A percentile compares a stretch with the other conserved stretches of the same genome.
Conservation (phyloP, 2,113 vertebrate genomes). For the Addax nasomaculatus region DNA sequence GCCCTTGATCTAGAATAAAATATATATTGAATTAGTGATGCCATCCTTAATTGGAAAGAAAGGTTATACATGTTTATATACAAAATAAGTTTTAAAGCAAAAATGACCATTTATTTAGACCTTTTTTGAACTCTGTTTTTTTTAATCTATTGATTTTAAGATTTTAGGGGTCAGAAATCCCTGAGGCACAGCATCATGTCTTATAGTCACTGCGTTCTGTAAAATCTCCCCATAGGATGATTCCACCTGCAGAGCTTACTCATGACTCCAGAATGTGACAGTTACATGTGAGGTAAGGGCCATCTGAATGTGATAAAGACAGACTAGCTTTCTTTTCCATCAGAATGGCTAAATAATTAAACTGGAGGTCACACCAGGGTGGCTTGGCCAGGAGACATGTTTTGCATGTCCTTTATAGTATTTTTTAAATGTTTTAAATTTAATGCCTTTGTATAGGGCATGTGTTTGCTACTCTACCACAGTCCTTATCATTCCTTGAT, state of each 20-base stretch:
- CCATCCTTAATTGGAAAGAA: neutral
- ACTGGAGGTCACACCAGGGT: neutral
- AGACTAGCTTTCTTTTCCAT: neutral
- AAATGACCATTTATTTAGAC: neutral
- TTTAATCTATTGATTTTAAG: constrained; percentile 72
- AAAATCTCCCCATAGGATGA: constrained; percentile 90
- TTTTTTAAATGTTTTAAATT: neutral
- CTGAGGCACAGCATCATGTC: constrained; percentile 86
- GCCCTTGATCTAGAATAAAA: neutral
- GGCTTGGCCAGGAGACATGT: neutral
- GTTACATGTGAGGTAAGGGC: constrained; percentile 82
- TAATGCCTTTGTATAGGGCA: neutral
- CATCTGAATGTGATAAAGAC: neutral
- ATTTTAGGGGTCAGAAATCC: constrained; percentile 91
- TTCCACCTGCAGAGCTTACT: constrained; percentile 86
- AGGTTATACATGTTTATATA: neutral
- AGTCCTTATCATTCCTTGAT: neutral
- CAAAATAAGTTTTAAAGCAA: neutral
- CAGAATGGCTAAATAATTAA: neutral
- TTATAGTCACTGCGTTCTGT: constrained; percentile 87
- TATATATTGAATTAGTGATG: neutral
- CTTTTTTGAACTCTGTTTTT: neutral
- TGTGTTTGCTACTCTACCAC: neutral
- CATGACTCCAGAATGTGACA: constrained; percentile 89
- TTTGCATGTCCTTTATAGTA: neutral